Percentiles rank a stretch among this genome's conserved stretches.
These are phyloP conservation scores for Psilopogon haemacephalus DNA, from an alignment of 2,113 vertebrate species.

Conservation along the genomic window DNA sequence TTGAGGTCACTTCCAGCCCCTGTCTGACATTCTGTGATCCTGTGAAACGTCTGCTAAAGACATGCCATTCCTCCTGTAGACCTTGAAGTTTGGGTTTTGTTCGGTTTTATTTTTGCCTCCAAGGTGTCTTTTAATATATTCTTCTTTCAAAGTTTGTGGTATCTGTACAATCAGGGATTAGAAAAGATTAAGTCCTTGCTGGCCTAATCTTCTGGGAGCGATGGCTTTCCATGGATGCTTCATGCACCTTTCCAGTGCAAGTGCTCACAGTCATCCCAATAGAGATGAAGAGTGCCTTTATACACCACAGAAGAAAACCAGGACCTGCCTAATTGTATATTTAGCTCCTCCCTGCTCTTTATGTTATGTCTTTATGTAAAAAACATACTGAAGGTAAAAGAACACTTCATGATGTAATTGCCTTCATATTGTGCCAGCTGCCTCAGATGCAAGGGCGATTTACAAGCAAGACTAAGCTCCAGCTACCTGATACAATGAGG, in stretches of 20 bases:
- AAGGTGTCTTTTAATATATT: slow-evolving; percentile 34
- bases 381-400: too few relatives aligned
- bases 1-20: too few relatives aligned
- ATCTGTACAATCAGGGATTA: slow-evolving; percentile 48
- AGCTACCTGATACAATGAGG: background rate
- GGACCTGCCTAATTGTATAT: background rate
- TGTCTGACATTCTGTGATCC: too few relatives aligned
- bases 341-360: background rate
- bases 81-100: background rate
- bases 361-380: background rate
- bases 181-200: slow-evolving; percentile 44
- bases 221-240: background rate
- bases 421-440: background rate
- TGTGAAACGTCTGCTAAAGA: background rate
- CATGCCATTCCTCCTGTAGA: background rate
- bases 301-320: background rate
- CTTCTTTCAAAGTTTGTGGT: slow-evolving; percentile 51
- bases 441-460: background rate
- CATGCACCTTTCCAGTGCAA: background rate
- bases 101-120: background rate
- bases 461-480: background rate
- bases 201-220: background rate
- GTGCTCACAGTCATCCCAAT: background rate
- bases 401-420: background rate
- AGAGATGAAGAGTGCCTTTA: background rate